These are phyloP conservation scores for Drosophila quadrilineata DNA, from an alignment of 1,140 invertebrate species.

Conservation along the genomic window DNA sequence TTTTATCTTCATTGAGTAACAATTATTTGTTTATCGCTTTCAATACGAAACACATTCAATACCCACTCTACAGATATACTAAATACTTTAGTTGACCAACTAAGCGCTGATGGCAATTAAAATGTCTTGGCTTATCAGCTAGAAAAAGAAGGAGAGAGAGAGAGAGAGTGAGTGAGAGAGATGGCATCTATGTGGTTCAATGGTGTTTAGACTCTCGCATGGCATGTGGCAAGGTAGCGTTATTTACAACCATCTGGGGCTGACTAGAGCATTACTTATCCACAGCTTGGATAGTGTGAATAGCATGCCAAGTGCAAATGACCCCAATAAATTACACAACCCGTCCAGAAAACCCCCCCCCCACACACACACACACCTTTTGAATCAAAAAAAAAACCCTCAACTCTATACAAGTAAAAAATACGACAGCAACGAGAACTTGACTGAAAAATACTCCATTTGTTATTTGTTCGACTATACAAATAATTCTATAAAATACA, in stretches of 20 bases:
- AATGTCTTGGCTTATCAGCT: conserved; percentile 30
- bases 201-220: background rate
- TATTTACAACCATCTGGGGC: conserved; percentile 49
- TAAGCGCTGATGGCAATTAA: conserved; percentile 13
- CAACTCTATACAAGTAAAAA: background rate
- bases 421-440: no score
- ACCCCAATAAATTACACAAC: conserved; percentile 68
- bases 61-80: no score
- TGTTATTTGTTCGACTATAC: no score
- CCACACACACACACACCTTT: background rate
- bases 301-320: conserved; percentile 42
- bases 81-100: no score
- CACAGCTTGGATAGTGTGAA: conserved; percentile 21
- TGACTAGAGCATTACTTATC: conserved; percentile 1
- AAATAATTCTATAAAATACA: no score
- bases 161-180: background rate
- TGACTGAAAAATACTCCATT: no score
- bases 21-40: no score
- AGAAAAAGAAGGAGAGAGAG: no score
- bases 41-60: no score
- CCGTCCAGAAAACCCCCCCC: background rate
- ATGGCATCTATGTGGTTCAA: background rate
- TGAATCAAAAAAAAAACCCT: no score
- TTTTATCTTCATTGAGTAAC: no score
- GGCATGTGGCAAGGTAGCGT: conserved; percentile 11